A percentile compares a stretch with the other conserved stretches of the same genome.
These are phyloP conservation scores for Molanna angustata DNA, from an alignment of 2,888 invertebrate genomes.

Conservation along the genomic window DNA sequence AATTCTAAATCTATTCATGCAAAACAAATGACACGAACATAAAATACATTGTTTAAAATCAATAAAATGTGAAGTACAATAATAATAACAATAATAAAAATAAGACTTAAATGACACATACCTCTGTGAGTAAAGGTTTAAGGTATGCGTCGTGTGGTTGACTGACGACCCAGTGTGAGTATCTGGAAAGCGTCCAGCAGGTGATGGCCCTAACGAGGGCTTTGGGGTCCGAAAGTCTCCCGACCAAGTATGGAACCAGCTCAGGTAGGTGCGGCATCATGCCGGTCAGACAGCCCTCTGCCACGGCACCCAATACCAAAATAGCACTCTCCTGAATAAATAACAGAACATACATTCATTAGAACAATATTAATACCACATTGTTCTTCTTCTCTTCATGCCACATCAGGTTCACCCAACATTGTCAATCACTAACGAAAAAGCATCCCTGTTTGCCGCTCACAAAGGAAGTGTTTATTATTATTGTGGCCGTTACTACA, in stretches of 20 bases:
- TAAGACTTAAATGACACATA: no score
- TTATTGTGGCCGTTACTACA: no score
- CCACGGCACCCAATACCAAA: conserved; percentile 89
- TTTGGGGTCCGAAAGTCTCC: conserved; percentile 90
- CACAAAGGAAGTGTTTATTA: no score
- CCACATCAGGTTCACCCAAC: no score
- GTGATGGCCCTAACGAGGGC: conserved; percentile 97
- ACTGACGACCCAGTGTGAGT: conserved; percentile 97
- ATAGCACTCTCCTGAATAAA: conserved; percentile 75
- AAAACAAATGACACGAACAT: no score
- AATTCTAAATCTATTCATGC: no score
- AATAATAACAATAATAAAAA: no score
- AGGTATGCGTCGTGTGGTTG: conserved; percentile 93
- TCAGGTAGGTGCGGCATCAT: conserved; percentile 96
- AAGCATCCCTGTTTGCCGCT: no score
- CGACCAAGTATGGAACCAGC: conserved; percentile 92
- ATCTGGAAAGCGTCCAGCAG: conserved; percentile 97
- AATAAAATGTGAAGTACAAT: no score
- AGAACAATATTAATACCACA: neutral
- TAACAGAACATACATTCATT: neutral
- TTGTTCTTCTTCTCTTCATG: no score
- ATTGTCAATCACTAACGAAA: no score
- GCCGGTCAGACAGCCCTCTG: conserved; percentile 91
- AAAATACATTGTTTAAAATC: no score
- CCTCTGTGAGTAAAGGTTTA: conserved; percentile 92